Base-by-base conservation (phyloP, 2,113 vertebrate species). In the Perca flavescens region DNA sequence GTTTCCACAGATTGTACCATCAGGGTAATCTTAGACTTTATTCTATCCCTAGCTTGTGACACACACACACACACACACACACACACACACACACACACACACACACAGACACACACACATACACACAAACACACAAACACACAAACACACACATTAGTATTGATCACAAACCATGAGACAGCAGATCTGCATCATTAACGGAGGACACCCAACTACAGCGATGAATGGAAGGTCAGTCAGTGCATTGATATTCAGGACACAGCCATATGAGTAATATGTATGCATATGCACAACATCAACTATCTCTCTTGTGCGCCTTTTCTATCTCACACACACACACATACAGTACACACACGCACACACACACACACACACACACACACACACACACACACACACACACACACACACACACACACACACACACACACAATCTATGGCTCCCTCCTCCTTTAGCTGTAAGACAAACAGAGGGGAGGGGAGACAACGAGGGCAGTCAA, bases 391-490 rank as follows among this genome's bases (percentile, higher is more conserved):
- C 68, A 57, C 31, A 28, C 61, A 49, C 69, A 62, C 81, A 77
- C 58, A 75, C 64, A 31, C 56, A 65, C 60, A 57, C 57, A 60
- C 54, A 79, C 34, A 31, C 68, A 54, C 62, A 60, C 83, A 78
- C 58, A 75, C 60, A 25, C 43, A 74, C 53, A 47, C 61, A 63
- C 54, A 72, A 64, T 72, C 74, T 68, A 68, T 43, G 78, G 60
- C 77, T 86, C 76, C 61, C 77, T 88, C 61, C 77, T 88, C 76
- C 77, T 86, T 83, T 82, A 65, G 71, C 84, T 88, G 88, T 87
- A 89, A 91, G 79, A 86, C 88, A 91, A 93, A 90, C 89, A 89
- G 61, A 89, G 85, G 86, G 82, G 78, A 84, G 84, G 79, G 84
- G 82, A 85, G 84, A 60, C 61, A 64, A 66, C 56, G 71, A 79